phyloP scores from a whole-genome alignment of 2,888 invertebrate species.

The Ennomos erosarius region DNA sequence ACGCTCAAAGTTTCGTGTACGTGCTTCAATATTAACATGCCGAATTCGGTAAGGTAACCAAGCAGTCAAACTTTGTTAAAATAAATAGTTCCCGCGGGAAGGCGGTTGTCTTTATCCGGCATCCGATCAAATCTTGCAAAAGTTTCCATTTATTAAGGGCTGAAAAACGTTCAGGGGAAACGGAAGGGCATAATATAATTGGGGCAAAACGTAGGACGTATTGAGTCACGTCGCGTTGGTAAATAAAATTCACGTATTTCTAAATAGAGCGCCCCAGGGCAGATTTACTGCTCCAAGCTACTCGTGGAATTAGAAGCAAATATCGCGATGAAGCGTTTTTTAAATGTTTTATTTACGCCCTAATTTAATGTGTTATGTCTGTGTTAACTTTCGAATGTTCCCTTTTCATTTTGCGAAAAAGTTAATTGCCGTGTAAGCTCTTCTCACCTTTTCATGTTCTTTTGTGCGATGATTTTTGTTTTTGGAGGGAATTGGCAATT shows the following conservation, averaged over 20 bases:
- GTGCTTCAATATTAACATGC: conserved; percentile 28
- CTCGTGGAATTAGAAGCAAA: conserved; percentile 41
- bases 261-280: conserved; percentile 38
- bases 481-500: too few relatives aligned
- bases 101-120: conserved; percentile 42
- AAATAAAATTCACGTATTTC: conserved; percentile 45
- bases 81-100: conserved; percentile 44
- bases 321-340: conserved; percentile 37
- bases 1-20: conserved; percentile 28
- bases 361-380: conserved; percentile 36
- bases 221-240: conserved; percentile 46
- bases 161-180: conserved; percentile 44
- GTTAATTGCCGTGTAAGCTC: conserved; percentile 39
- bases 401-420: conserved; percentile 38
- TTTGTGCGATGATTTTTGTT: conserved; percentile 3
- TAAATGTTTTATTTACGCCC: conserved; percentile 41
- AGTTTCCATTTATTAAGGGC: conserved; percentile 44
- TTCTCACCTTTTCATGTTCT: conserved; percentile 15
- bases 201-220: conserved; percentile 38
- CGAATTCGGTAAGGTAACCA: conserved; percentile 30
- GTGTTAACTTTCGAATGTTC: conserved; percentile 34
- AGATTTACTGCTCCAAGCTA: conserved; percentile 44
- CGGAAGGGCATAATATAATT: conserved; percentile 44
- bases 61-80: conserved; percentile 38
- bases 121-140: conserved; percentile 45